Base-by-base conservation (phyloP, 2,113 vertebrate species). In the Anarrhichthys ocellatus region DNA sequence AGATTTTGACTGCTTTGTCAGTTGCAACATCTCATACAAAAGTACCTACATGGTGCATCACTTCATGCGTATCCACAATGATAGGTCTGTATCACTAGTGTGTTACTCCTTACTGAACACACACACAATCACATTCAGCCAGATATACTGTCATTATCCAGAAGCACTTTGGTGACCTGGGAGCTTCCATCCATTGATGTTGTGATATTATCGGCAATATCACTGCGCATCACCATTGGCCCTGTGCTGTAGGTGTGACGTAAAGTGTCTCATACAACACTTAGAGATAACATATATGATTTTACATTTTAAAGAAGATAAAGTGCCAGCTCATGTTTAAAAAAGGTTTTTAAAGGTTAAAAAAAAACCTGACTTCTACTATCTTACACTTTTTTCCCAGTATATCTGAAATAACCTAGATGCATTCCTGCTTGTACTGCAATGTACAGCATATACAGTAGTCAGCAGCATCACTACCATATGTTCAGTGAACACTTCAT, bases 181-280 rank as follows among this genome's bases (percentile, higher is more conserved):
- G 24, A 77, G n/a, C 18, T 75, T 50, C 15, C 78, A 73, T 18
- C 27, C 73, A 76, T 72, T 78, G 63, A 84, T 85, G 71, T 75
- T 80, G 73, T 81, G 27, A 83, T 27, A 24, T 77, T 24, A 84
- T 65, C 34, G 63, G 22, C 54, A 75, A 73, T 65, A 52, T 87
- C 40, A 38, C 52, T 83, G 46, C 8, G 5, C 61, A 64, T 63
- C 36, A 42, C 22, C 36, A 67, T 9, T 44, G 63, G 22, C 44
- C 38, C 36, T 76, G 54, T 81, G 64, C 61, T 79, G 27, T 27
- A 54, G 20, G 44, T 76, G 29, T 83, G 79, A 87, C 61, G 54
- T 89, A 81, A 88, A 67, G 68, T 46, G 18, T 63, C 18, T 24
- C 42, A 64, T 52, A 27, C 7, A 63, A 24, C 42, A 58, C 27